A percentile compares a stretch with the other conserved stretches of the same genome.
Conservation (phyloP, 2,113 vertebrate genomes). For the human (Homo sapiens) region GRCh38 chrX:89720501-89721000, state of each 20-base stretch:
- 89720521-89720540: background rate
- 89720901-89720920: background rate
- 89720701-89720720: background rate
- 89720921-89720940: background rate
- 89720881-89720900: background rate
- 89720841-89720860: background rate
- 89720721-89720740: constrained; percentile 3
- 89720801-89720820: background rate
- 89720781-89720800: background rate
- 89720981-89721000: background rate
- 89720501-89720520: background rate
- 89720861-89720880: background rate
- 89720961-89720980: background rate
- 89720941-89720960: background rate
- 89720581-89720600: background rate
- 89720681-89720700: background rate
- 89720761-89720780: background rate
- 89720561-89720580: constrained; percentile 29
- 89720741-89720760: background rate
- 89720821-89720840: background rate
- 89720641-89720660: constrained; percentile 6
- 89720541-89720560: background rate
- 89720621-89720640: background rate
- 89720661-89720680: background rate
- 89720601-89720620: background rate